These are phyloP conservation scores for Hofmannophila pseudospretella DNA, from an alignment of 2,888 invertebrate genomes.

Conservation along the genomic window DNA sequence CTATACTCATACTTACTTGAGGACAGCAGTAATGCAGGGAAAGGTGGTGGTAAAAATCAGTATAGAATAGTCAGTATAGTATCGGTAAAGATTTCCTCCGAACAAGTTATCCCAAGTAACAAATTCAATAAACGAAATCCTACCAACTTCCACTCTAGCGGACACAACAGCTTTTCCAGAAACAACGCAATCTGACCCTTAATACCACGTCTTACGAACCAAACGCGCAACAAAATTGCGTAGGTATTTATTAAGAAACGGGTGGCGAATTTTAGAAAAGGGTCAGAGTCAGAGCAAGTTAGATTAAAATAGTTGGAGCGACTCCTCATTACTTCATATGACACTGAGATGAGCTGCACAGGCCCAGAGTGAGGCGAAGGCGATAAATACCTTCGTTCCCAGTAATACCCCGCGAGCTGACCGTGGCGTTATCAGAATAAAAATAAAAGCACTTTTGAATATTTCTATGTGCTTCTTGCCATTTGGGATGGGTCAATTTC, in stretches of 20 bases:
- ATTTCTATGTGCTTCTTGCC: too few species aligned
- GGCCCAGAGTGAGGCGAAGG: not conserved
- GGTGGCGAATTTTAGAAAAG: conserved; percentile 45
- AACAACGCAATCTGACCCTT: conserved; percentile 17
- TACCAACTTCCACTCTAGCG: conserved; percentile 26
- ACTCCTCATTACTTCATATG: conserved; percentile 32
- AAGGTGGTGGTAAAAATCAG: too few species aligned
- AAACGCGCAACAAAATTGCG: conserved; percentile 14
- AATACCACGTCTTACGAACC: conserved; percentile 12
- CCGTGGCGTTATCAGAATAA: too few species aligned
- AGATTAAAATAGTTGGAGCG: conserved; percentile 62
- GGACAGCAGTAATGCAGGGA: too few species aligned
- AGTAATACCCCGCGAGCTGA: too few species aligned
- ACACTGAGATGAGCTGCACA: conserved; percentile 17
- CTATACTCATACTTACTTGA: too few species aligned
- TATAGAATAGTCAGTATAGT: too few species aligned
- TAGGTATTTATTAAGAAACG: conserved; percentile 54
- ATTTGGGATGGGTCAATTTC: too few species aligned
- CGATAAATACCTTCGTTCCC: too few species aligned
- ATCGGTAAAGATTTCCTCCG: conserved; percentile 18
- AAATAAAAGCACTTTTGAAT: too few species aligned
- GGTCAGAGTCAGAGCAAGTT: conserved; percentile 40
- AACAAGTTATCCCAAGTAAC: conserved; percentile 35
- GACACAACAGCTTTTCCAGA: not conserved
- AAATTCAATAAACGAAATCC: conserved; percentile 48